Evolutionary conservation across 1,140 invertebrate genomes (phyloP), one percentile per base, ranked within the genome.

Genomic region (Drosophila kanapiae): DNA sequence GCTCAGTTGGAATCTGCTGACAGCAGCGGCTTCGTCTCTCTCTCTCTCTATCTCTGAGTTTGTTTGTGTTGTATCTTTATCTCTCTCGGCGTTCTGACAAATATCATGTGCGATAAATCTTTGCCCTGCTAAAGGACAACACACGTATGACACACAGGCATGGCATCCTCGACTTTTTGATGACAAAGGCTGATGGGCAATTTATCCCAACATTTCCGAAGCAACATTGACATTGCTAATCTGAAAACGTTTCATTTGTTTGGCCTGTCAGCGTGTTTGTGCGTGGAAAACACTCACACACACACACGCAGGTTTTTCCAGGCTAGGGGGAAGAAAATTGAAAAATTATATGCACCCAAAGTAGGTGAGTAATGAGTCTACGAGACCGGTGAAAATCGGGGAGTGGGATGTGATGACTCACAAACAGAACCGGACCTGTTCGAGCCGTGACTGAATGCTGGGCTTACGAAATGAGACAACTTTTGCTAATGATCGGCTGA

Each of bases 31-130:
- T n/a, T 16, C 54, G 42, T 49, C 37, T 14, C 37, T 14, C 13
- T 38, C 13, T 27, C 47, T 29, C 27, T 31, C 64, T 42, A 54
- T 76, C 43, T 63, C 49, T 59, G 6, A 33, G 56, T 27, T 23
- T 33, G 42, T 63, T 57, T 37, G 49, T 54, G n/a, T 47, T 56
- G 75, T 70, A 57, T 62, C 65, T 78, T 75, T 85, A 85, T 85
- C 83, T 85, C 23, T 51, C 65, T 78, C 23, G 45, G 43, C 59
- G 58, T 72, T 67, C 81, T 87, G 72, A 83, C 71, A 83, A 70
- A 82, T 72, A 78, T 82, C 83, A 86, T 75, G 79, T 71, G 78
- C 79, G 75, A 86, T 87, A 79, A 82, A 87, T 86, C 83, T 61
- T 59, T 6, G 43, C 63, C 47, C 82, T 63, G 67, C 57, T 45